Evolutionary conservation across 2,888 invertebrate genomes (phyloP).

Genomic region (Caenorhabditis becei): DNA sequence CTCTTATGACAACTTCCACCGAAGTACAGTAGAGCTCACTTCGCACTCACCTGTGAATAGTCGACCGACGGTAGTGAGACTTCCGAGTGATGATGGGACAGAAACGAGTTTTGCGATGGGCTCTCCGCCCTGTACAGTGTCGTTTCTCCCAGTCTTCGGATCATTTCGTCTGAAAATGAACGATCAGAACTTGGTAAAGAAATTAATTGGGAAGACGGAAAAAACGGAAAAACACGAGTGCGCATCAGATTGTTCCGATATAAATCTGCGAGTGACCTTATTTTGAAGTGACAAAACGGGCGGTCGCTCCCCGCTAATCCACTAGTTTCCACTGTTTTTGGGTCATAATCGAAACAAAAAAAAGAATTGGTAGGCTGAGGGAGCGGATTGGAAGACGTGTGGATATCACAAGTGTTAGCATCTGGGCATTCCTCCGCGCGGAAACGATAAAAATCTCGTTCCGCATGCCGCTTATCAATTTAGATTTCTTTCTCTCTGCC

Average conservation of each 20-base stretch:
- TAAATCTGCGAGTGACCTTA: constrained; percentile 41
- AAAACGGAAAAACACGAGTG: constrained; percentile 6
- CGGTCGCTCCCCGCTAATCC: constrained; percentile 4
- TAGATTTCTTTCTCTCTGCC: constrained; percentile 5
- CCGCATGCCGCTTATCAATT: constrained; percentile 47
- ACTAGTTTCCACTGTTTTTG: constrained; percentile 10
- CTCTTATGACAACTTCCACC: not conserved
- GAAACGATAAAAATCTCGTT: constrained; percentile 50
- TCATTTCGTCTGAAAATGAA: constrained; percentile 32
- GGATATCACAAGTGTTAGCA: not conserved
- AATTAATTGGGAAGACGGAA: not conserved
- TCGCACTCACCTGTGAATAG: constrained; percentile 44
- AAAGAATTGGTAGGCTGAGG: not conserved
- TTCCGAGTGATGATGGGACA: constrained; percentile 49
- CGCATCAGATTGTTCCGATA: constrained; percentile 10
- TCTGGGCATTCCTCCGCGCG: not conserved
- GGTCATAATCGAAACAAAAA: not conserved
- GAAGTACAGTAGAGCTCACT: not conserved
- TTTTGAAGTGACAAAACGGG: constrained; percentile 36
- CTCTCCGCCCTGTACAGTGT: constrained; percentile 58
- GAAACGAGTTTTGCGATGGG: constrained; percentile 47
- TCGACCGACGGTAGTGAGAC: constrained; percentile 55
- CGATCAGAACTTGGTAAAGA: constrained; percentile 14
- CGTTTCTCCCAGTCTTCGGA: constrained; percentile 59
- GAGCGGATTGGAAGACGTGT: not conserved